Percentiles rank a stretch among this genome's conserved stretches.
Evolutionary conservation across 2,113 vertebrate species (phyloP).

Genomic region (Clupea harengus): DNA sequence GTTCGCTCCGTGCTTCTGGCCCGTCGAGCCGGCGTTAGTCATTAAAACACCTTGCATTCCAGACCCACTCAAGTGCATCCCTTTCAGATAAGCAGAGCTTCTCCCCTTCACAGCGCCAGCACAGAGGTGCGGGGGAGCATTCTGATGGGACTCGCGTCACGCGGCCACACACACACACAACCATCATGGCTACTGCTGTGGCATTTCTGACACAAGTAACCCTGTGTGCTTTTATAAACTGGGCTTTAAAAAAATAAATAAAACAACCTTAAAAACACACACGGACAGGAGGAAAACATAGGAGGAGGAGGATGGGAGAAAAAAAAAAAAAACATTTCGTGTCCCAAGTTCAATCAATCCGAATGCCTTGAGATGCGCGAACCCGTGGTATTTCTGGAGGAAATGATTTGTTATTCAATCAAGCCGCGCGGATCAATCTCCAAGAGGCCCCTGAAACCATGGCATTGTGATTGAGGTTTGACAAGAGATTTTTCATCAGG

Average conservation of each 20-base stretch:
- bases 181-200: neutral
- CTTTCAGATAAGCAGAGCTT: neutral
- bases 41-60: constrained; percentile 37
- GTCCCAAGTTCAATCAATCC: constrained; percentile 4
- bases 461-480: constrained; percentile 41
- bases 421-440: constrained; percentile 8
- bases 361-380: neutral
- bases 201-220: neutral
- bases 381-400: constrained; percentile 6
- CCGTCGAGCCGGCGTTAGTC: constrained; percentile 3
- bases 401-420: constrained; percentile 19
- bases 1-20: constrained; percentile 7
- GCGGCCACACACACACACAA: neutral
- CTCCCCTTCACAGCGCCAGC: neutral
- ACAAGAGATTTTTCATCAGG: constrained; percentile 43
- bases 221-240: neutral
- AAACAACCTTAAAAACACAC: neutral
- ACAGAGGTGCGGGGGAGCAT: neutral
- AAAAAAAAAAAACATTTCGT: neutral
- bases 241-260: neutral
- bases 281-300: neutral
- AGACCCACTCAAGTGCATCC: constrained; percentile 27
- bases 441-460: neutral
- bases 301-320: neutral
- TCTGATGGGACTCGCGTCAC: neutral